Evolutionary conservation across 2,113 vertebrate species (phyloP), one percentile per base, ranked within the genome.

Genomic region (Pantherophis guttatus): DNA sequence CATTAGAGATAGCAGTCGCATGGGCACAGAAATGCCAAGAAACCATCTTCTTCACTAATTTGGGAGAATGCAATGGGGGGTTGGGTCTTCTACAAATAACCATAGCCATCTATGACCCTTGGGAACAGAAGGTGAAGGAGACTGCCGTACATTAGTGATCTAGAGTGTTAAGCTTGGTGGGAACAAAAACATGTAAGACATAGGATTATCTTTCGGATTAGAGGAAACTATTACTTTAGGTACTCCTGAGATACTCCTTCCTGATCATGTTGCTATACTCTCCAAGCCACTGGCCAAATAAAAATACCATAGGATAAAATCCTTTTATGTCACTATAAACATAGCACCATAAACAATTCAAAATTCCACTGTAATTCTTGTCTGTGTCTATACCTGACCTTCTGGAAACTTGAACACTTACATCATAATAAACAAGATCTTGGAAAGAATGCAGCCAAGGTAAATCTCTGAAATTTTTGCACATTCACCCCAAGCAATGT

Each of bases 1-100:
- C 95, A 97, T 97, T 97, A 97, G 95, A 95, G 97, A 95, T 81
- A 55, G 95, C 95, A 52, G 95, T 8, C 86, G 95, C 94, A 96
- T 62, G 91, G 19, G 93, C 94, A 39, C 95, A 0, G 94, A 21
- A 90, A 96, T 96, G 96, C 96, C 97, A 97, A 95, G 94, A 93
- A 96, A 96, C 96, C 96, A 97, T 97, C 97, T 97, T 97, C 97
- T 96, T 95, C 24, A 21, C 91, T 92, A 89, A 90, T 24, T 55
- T 81, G 85, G 55, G 24, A 62, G 57, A 75, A 85, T 12, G n/a
- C 57, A 65, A 52, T 26, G 23, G 29, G 33, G n/a, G 53, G 23
- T 52, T 58, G 65, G 6, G 81, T 50, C 92, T 90, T n/a, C 89
- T 87, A 29, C 26, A 85, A 50, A n/a, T 90, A 81, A 65, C 81